Conservation (phyloP, 2,888 invertebrate genomes). For the Monoplex corrugatus region DNA sequence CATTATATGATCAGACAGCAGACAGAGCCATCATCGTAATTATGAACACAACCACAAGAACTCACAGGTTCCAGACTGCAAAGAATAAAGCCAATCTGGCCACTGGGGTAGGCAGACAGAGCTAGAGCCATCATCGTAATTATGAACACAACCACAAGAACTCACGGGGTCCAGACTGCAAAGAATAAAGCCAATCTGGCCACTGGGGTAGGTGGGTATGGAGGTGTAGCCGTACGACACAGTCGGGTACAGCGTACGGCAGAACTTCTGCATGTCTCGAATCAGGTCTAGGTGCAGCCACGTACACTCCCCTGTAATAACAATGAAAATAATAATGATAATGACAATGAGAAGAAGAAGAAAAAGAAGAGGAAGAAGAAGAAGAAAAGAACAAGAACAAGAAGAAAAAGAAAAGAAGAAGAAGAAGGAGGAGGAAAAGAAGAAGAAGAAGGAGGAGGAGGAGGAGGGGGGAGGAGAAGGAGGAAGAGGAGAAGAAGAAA, state of each 20-base stretch:
- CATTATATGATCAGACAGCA: no score
- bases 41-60: background rate
- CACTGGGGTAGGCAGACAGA: background rate
- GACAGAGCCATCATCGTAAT: no score
- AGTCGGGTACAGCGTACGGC: conserved; percentile 89
- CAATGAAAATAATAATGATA: background rate
- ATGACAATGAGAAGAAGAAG: background rate
- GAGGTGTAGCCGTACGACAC: conserved; percentile 91
- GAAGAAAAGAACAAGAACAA: no score
- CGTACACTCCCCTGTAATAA: conserved; percentile 86
- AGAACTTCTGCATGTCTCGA: conserved; percentile 88
- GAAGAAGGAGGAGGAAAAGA: background rate
- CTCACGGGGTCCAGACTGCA: conserved; percentile 88
- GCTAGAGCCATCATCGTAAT: background rate
- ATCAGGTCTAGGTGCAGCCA: conserved; percentile 90
- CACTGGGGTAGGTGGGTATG: conserved; percentile 98
- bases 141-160: background rate
- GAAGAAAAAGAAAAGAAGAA: no score
- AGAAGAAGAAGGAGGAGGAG: background rate
- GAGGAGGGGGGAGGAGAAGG: conserved; percentile 13
- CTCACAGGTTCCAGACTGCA: background rate
- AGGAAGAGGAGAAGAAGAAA: conserved; percentile 1
- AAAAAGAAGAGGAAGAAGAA: no score
- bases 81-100: background rate
- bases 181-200: conserved; percentile 97